phyloP scores from a whole-genome alignment of 2,888 invertebrate species.

The Polydrusus pterygomalis region DNA sequence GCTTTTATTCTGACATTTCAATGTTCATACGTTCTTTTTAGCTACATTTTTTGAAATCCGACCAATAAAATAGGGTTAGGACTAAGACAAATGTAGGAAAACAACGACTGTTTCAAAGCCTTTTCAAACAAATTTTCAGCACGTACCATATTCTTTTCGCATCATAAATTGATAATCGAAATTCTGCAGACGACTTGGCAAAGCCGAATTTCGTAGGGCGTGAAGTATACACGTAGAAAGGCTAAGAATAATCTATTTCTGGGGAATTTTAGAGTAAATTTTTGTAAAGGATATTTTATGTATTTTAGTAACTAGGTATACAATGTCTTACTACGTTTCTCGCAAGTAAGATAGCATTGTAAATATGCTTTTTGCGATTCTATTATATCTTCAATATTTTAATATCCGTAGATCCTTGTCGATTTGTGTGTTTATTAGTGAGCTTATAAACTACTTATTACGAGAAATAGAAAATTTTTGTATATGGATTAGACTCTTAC shows the following conservation, averaged over 20 bases:
- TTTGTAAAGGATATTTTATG: neutral
- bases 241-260: slow-evolving; percentile 30
- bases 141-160: slow-evolving; percentile 42
- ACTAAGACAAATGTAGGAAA: slow-evolving; percentile 17
- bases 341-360: too few relatives aligned
- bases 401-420: too few relatives aligned
- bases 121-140: slow-evolving; percentile 35
- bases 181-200: slow-evolving; percentile 46
- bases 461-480: too few relatives aligned
- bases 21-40: slow-evolving; percentile 10
- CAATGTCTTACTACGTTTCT: too few relatives aligned
- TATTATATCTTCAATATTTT: too few relatives aligned
- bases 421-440: too few relatives aligned
- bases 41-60: slow-evolving; percentile 5
- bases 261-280: slow-evolving; percentile 13
- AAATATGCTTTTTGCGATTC: too few relatives aligned
- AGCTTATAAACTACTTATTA: too few relatives aligned
- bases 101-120: slow-evolving; percentile 19
- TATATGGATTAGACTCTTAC: too few relatives aligned
- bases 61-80: slow-evolving; percentile 8
- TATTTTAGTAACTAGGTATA: neutral
- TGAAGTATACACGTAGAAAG: slow-evolving; percentile 30
- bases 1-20: slow-evolving; percentile 11
- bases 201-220: slow-evolving; percentile 42
- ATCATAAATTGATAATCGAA: slow-evolving; percentile 50